phyloP scores from a whole-genome alignment of 1,140 invertebrate genomes.

The Diachasma alloeum region DNA sequence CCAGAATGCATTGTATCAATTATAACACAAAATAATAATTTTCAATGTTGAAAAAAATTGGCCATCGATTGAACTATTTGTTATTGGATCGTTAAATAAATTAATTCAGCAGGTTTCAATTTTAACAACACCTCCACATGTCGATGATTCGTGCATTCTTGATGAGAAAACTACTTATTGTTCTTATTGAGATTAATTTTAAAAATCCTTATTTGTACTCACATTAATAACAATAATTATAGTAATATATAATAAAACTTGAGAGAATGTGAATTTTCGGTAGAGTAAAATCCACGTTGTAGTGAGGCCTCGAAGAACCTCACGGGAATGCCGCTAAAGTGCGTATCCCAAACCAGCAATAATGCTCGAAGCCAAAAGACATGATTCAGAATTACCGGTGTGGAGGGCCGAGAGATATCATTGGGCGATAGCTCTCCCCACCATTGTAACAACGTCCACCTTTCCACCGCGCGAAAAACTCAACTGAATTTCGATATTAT shows the following conservation, averaged over 20 bases:
- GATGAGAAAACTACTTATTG: too few species aligned
- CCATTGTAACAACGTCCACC: constrained; percentile 28
- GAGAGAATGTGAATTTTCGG: background rate
- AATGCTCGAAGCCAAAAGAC: constrained; percentile 50
- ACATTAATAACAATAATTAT: background rate
- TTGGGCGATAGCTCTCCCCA: constrained; percentile 30
- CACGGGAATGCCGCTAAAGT: constrained; percentile 17
- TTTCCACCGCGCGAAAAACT: constrained; percentile 34
- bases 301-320: background rate
- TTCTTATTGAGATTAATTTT: too few species aligned
- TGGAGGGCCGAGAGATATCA: constrained; percentile 33
- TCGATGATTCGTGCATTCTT: too few species aligned
- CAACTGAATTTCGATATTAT: background rate
- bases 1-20: background rate
- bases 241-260: background rate
- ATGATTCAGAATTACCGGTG: constrained; percentile 36
- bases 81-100: too few species aligned
- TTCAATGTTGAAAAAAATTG: background rate
- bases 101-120: too few species aligned
- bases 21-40: background rate
- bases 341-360: constrained; percentile 40
- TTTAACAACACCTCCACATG: too few species aligned
- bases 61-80: too few species aligned
- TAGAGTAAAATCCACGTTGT: background rate
- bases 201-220: background rate